phyloP scores from a whole-genome alignment of 2,113 vertebrate genomes.

The Orcinus orca region DNA sequence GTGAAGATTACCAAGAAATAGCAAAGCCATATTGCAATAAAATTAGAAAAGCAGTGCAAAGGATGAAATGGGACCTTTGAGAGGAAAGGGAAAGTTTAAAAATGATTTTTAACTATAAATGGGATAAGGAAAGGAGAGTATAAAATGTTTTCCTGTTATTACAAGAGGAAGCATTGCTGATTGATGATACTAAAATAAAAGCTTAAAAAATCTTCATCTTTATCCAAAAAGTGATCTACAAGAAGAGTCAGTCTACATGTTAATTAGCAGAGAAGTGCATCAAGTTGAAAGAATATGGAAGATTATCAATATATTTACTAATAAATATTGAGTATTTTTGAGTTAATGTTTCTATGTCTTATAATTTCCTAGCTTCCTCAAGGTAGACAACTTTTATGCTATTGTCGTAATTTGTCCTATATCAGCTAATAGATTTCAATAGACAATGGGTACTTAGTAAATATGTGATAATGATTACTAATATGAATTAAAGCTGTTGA shows the following conservation, averaged over 20 bases:
- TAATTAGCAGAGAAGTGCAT: background rate
- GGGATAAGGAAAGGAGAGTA: background rate
- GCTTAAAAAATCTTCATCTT: background rate
- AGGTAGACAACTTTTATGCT: background rate
- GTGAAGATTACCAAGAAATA: conserved; percentile 34
- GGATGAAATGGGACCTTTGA: background rate
- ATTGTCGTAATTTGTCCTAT: background rate
- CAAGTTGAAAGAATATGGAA: background rate
- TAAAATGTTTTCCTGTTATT: background rate
- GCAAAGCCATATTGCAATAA: conserved; percentile 18
- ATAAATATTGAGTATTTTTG: background rate
- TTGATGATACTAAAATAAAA: conserved; percentile 24
- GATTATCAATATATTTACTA: background rate
- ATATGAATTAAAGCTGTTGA: background rate
- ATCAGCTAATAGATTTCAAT: background rate
- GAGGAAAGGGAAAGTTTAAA: conserved; percentile 8
- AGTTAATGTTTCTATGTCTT: background rate
- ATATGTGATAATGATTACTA: background rate
- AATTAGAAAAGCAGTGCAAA: conserved; percentile 27
- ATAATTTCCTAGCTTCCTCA: background rate
- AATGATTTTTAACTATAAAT: conserved; percentile 42
- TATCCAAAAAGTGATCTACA: background rate
- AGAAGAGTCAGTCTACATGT: background rate
- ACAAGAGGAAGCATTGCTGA: background rate
- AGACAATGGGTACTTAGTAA: background rate